A percentile compares a stretch with the other conserved stretches of the same genome.
Evolutionary conservation across 2,888 invertebrate genomes (phyloP).

Genomic region (Eugnorisma glareosa): DNA sequence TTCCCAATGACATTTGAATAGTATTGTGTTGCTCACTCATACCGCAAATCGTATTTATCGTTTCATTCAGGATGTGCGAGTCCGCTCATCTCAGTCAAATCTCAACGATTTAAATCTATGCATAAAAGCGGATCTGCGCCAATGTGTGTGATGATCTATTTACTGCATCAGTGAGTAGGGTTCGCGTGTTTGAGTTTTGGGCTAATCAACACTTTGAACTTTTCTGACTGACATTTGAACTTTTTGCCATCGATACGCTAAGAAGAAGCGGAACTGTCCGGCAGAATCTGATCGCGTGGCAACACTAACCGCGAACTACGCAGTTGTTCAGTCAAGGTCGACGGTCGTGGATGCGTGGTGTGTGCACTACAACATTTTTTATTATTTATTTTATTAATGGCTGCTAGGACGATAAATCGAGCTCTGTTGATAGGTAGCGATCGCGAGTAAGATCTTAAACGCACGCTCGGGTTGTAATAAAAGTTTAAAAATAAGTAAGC

Average conservation of each 20-base stretch:
- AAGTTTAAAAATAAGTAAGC: conserved; percentile 14
- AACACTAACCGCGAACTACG: conserved; percentile 55
- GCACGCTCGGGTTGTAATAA: conserved; percentile 15
- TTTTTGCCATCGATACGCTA: too few species aligned
- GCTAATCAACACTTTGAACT: too few species aligned
- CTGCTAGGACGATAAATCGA: conserved; percentile 46
- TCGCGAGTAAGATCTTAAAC: conserved; percentile 26
- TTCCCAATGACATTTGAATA: background rate
- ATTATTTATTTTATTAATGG: conserved; percentile 64
- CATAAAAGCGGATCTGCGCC: background rate
- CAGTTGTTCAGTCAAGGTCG: conserved; percentile 64
- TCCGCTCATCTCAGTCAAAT: background rate
- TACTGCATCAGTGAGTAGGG: too few species aligned
- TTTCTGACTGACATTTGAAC: too few species aligned
- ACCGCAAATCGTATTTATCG: background rate
- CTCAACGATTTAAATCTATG: background rate
- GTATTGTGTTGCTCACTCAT: background rate
- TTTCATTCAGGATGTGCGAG: background rate
- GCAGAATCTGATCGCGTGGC: conserved; percentile 16
- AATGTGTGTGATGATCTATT: too few species aligned
- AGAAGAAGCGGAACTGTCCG: conserved; percentile 6
- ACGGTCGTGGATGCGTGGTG: conserved; percentile 47
- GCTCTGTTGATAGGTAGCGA: conserved; percentile 50
- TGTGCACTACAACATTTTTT: conserved; percentile 59
- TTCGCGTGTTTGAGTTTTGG: too few species aligned